Evolutionary conservation across 2,888 invertebrate genomes (phyloP).

Genomic region (Tenthredo amoena): DNA sequence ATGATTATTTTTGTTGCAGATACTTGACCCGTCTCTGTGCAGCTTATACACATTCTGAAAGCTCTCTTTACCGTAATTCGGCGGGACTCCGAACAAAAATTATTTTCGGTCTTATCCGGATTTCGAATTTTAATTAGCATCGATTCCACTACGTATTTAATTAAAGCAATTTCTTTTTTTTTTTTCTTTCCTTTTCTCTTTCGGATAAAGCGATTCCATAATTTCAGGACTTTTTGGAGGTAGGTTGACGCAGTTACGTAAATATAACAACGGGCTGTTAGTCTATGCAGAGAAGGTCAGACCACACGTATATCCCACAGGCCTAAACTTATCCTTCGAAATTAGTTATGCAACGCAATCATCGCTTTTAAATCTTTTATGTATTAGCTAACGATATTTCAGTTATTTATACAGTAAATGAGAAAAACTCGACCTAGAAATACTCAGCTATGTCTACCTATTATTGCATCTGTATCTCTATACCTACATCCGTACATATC

Average conservation of each 20-base stretch:
- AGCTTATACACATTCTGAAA: no score
- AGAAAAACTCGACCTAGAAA: background rate
- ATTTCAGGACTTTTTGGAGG: background rate
- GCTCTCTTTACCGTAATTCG: no score
- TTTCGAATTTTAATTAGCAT: no score
- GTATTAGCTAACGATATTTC: background rate
- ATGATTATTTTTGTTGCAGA: background rate
- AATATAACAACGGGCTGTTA: background rate
- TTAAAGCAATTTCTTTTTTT: no score
- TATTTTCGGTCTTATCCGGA: no score
- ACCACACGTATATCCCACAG: background rate
- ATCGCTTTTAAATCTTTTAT: background rate
- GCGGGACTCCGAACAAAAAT: no score
- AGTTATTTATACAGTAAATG: background rate
- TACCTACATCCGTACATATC: background rate
- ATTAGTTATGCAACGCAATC: constrained; percentile 37
- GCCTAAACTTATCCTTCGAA: background rate
- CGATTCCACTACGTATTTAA: no score
- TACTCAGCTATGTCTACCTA: background rate
- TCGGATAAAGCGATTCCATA: background rate
- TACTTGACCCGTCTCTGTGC: no score
- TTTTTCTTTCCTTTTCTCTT: background rate
- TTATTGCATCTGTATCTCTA: background rate
- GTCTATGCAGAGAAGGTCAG: constrained; percentile 1
- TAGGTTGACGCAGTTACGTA: background rate